Conservation (phyloP, 1,140 invertebrate genomes). For the Drosophila littoralis region DNA sequence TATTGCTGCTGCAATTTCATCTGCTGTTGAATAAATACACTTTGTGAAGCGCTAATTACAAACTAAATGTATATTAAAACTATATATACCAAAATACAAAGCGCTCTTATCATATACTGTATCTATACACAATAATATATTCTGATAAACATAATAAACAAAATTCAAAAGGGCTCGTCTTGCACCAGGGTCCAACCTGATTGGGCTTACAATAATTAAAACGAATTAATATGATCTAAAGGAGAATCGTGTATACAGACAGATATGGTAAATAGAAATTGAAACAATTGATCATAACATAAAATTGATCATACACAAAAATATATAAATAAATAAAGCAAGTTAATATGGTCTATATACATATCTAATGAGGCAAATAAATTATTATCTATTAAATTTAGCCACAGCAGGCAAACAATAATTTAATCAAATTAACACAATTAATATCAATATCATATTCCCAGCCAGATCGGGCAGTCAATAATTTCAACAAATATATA, state of each 20-base stretch:
- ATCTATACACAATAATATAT: not conserved
- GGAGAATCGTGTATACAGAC: no score
- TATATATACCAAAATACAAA: not conserved
- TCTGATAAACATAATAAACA: not conserved
- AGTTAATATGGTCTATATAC: no score
- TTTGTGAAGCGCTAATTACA: not conserved
- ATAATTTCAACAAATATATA: conserved; percentile 1
- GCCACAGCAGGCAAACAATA: no score
- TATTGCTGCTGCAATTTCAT: conserved; percentile 41
- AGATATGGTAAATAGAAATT: no score
- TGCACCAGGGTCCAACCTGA: no score
- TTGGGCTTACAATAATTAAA: no score
- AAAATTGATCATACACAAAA: no score
- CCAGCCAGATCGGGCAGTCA: not conserved
- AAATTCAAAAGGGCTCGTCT: not conserved
- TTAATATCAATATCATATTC: not conserved
- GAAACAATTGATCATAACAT: no score
- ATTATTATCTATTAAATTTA: no score
- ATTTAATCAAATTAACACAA: not conserved
- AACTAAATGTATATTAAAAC: not conserved
- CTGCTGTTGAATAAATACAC: conserved; percentile 11
- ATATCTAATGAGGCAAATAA: no score
- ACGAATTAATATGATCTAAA: not conserved
- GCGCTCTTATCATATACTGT: not conserved
- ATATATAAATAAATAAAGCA: no score